These are phyloP conservation scores for Rhyacophila evoluta DNA, from an alignment of 2,888 invertebrate genomes.

Conservation along the genomic window DNA sequence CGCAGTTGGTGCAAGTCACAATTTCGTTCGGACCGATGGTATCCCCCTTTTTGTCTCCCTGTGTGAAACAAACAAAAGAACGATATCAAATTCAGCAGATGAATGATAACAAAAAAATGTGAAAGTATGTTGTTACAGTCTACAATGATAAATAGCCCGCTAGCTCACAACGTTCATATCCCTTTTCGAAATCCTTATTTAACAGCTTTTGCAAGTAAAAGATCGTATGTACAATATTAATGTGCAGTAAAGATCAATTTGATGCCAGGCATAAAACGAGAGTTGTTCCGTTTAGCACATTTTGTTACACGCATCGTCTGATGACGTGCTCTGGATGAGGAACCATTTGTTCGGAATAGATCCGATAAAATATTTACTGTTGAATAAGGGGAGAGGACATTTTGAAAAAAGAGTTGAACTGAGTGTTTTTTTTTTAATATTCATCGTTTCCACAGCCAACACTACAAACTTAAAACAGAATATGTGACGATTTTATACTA, in stretches of 20 bases:
- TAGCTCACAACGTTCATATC: slow-evolving; percentile 10
- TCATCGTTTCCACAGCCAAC: slow-evolving; percentile 5
- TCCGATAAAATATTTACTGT: background rate
- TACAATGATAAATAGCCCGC: background rate
- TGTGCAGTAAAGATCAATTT: background rate
- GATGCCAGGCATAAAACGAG: background rate
- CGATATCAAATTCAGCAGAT: slow-evolving; percentile 22
- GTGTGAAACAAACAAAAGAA: slow-evolving; percentile 19
- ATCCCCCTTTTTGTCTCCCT: slow-evolving; percentile 90
- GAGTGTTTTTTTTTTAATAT: background rate
- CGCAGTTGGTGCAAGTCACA: slow-evolving; percentile 85
- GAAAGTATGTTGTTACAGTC: background rate
- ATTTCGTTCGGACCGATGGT: slow-evolving; percentile 84
- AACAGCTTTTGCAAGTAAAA: background rate
- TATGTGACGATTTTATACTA: slow-evolving; percentile 1
- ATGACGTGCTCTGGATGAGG: background rate
- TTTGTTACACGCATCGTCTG: background rate
- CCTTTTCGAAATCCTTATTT: slow-evolving; percentile 12
- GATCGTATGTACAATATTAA: background rate
- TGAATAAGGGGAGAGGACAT: background rate
- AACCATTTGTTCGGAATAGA: background rate
- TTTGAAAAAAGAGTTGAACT: slow-evolving; percentile 13
- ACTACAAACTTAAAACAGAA: slow-evolving; percentile 6
- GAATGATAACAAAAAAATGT: background rate
- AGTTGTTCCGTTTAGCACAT: background rate